Base-by-base conservation (phyloP, 1,140 invertebrate species). In the Zophobas atratus region DNA sequence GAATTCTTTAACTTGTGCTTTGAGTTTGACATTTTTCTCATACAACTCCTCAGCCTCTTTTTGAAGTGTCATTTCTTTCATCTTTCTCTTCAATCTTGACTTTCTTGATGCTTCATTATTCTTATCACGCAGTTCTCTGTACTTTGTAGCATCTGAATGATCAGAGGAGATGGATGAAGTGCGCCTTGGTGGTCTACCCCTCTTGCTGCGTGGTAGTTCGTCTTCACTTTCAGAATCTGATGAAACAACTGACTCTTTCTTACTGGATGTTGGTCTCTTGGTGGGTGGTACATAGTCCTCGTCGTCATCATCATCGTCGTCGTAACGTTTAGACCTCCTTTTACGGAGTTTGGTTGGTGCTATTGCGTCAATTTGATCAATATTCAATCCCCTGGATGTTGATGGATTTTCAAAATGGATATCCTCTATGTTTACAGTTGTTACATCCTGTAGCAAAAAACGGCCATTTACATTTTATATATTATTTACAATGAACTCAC, bases 21-120 rank as follows among this genome's bases (percentile, higher is more conserved):
- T 85, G 0, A 86, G 79, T 76, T 83, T 82, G 38, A 84, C 80
- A 79, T 86, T 86, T 56, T 78, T 82, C 8, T 60, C 75, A 8
- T 77, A 38, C 48, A 86, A 71, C 35, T 81, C 81, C 0, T 84
- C 80, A 6, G 81, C 79, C 73, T 86, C 86, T 6, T 80, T 80
- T 63, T 85, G 84, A 32, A 84, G 63, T 6, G 80, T 75, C 46
- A 75, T 32, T 79, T 94, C 93, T 79, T 92, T 92, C 2, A 89
- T 87, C 84, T 94, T 94, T 72, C 93, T 90, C 75, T 93, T 93
- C 86, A 91, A 90, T 75, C 93, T 87, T 0, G 92, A 94, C 79
- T 90, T 89, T 81, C 93, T 88, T 6, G 93, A 94, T 3, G 93
- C 93, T 85, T 94, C 92, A 83, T 94, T 94, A 84, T 94, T 94